These are phyloP conservation scores for Iselma pallidipennis DNA, from an alignment of 2,888 invertebrate genomes.

Conservation along the genomic window DNA sequence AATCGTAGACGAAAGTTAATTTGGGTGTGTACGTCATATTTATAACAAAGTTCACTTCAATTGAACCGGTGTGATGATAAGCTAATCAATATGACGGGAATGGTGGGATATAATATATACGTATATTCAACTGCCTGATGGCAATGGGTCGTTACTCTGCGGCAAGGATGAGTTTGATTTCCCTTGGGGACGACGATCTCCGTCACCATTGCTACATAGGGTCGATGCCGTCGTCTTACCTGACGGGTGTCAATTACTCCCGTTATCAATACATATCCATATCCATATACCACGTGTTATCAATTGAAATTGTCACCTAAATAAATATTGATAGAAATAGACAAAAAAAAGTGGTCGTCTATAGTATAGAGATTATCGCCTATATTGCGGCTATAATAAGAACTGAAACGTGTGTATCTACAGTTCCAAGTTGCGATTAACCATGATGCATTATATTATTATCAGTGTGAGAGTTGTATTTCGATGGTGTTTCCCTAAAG, in stretches of 20 bases:
- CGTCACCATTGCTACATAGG: neutral
- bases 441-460: neutral
- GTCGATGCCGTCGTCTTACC: slow-evolving; percentile 4
- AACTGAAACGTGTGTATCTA: no score
- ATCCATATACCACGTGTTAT: neutral
- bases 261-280: neutral
- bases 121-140: neutral
- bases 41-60: neutral
- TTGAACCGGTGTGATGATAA: slow-evolving; percentile 9
- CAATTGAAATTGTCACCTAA: neutral
- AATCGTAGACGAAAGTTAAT: neutral
- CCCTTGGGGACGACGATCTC: slow-evolving; percentile 3
- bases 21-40: neutral
- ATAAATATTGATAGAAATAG: no score
- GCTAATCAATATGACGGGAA: slow-evolving; percentile 7
- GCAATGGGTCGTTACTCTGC: neutral
- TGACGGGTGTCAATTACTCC: slow-evolving; percentile 13
- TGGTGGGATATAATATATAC: slow-evolving; percentile 1
- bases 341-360: neutral
- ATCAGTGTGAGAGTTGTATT: neutral
- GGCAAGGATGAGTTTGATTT: slow-evolving; percentile 8
- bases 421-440: no score
- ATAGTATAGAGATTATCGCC: no score
- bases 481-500: neutral
- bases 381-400: no score